Percentiles rank a stretch among this genome's conserved stretches.
These are phyloP conservation scores for Pogonognathellus flavescens DNA, from an alignment of 1,140 invertebrate genomes.

Conservation along the genomic window DNA sequence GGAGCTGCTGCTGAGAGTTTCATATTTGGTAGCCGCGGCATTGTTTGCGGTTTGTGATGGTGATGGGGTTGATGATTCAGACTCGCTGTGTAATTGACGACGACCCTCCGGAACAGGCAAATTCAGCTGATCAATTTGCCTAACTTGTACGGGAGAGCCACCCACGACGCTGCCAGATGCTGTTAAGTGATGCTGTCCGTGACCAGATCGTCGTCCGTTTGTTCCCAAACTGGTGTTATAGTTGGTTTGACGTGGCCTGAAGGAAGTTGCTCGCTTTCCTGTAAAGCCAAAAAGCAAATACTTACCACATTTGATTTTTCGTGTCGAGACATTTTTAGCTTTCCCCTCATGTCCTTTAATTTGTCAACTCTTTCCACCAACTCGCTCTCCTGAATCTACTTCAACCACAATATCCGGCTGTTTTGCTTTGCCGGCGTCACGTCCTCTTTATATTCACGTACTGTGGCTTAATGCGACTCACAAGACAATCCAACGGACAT, in stretches of 20 bases:
- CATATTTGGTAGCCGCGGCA: slow-evolving; percentile 53
- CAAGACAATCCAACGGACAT: no score
- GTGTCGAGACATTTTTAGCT: not conserved
- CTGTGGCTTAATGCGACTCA: slow-evolving; percentile 12
- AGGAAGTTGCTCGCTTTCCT: slow-evolving; percentile 63
- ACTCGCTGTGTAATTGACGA: slow-evolving; percentile 69
- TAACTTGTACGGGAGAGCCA: not conserved
- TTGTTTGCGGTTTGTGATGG: slow-evolving; percentile 60
- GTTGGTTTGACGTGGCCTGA: slow-evolving; percentile 58
- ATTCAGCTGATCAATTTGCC: slow-evolving; percentile 64
- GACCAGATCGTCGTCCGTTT: slow-evolving; percentile 64
- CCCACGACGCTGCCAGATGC: not conserved
- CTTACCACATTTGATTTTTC: not conserved
- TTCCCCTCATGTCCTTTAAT: slow-evolving; percentile 5
- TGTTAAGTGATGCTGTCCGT: not conserved
- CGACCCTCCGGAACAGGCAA: slow-evolving; percentile 73
- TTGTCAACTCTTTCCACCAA: not conserved
- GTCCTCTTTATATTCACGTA: slow-evolving; percentile 14
- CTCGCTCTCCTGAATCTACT: not conserved
- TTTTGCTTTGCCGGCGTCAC: slow-evolving; percentile 16
- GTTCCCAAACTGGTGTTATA: slow-evolving; percentile 71
- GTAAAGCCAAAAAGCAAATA: not conserved
- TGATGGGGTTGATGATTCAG: slow-evolving; percentile 65
- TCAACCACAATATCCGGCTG: slow-evolving; percentile 22
- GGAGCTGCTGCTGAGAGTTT: slow-evolving; percentile 58